Base-by-base conservation (phyloP, 2,888 invertebrate genomes). In the Dasysyrphus tricinctus region DNA sequence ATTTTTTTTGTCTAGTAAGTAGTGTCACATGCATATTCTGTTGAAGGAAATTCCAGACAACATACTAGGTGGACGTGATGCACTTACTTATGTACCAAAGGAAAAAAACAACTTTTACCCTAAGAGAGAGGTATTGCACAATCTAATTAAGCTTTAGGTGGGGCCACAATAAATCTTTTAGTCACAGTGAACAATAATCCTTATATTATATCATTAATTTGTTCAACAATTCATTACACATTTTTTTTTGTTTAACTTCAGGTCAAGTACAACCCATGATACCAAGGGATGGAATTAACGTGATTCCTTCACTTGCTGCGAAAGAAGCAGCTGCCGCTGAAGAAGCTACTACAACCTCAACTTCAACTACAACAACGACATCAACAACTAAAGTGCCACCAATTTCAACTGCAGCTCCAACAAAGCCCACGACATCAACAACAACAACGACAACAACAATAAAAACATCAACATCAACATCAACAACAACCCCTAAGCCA, bases 391-490 rank as follows among this genome's bases (percentile, higher is more conserved):
- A 83, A 7, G 12, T 12, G 2, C 12, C 0, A 78, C 39, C 0
- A n/a, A n/a, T n/a, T 12, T 4, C 39, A 14, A 42, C 14, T 42
- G 14, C 42, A 44, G 7, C 44, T n/a, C 85, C 9, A 59, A 88
- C 89, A 89, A 92, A 93, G 79, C 89, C 91, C 16, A 54, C 54
- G 8, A 24, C 90, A 88, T 90, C 89, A 89, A 92, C 93, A 80
- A 89, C 93, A 80, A 89, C 91, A 90, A 93, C 90, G 82, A 88
- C 89, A 78, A 92, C 89, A 88, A 90, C 92, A 2, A 79, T 90
- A 4, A 88, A 88, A 16, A 77, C 89, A 89, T 37, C 88, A 73
- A 88, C 67, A 79, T 91, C 86, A 61, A 89, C 89, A 76, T 90
- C 91, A 19, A 89, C 90, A 44, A 90, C 87, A 73, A 90, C 82